Percentiles rank a stretch among this genome's conserved stretches.
Conservation (phyloP, 2,113 vertebrate genomes). For the Malurus melanocephalus region DNA sequence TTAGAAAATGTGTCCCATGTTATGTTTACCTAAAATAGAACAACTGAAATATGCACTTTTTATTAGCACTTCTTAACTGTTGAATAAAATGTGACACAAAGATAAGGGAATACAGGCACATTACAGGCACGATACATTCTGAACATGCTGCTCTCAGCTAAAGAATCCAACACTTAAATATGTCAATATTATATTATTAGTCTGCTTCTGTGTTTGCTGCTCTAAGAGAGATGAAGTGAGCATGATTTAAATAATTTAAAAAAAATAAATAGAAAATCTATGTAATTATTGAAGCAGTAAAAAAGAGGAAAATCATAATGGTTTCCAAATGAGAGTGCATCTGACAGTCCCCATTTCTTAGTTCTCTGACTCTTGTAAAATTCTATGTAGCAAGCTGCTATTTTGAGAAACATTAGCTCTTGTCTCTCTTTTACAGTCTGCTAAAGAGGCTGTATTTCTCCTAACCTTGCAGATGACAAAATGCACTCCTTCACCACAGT, state of each 20-base stretch:
- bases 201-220: constrained; percentile 7
- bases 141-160: not conserved
- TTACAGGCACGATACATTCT: not conserved
- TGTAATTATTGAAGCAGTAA: constrained; percentile 3
- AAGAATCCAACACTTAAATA: constrained; percentile 5
- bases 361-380: not conserved
- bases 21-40: constrained; percentile 40
- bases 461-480: constrained; percentile 65
- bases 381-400: not conserved
- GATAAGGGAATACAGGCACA: not conserved
- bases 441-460: constrained; percentile 48
- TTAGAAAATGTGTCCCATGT: not conserved
- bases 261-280: not conserved
- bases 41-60: constrained; percentile 18
- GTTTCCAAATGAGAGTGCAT: not conserved
- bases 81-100: not conserved
- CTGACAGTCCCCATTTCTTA: constrained; percentile 1
- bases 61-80: constrained; percentile 25
- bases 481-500: constrained; percentile 31
- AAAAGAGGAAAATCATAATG: not conserved
- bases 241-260: not conserved
- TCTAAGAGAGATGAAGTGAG: not conserved
- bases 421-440: constrained; percentile 23
- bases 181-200: constrained; percentile 2
- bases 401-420: constrained; percentile 36